Base-by-base conservation (phyloP, 2,113 vertebrate species). In the Gambusia affinis region DNA sequence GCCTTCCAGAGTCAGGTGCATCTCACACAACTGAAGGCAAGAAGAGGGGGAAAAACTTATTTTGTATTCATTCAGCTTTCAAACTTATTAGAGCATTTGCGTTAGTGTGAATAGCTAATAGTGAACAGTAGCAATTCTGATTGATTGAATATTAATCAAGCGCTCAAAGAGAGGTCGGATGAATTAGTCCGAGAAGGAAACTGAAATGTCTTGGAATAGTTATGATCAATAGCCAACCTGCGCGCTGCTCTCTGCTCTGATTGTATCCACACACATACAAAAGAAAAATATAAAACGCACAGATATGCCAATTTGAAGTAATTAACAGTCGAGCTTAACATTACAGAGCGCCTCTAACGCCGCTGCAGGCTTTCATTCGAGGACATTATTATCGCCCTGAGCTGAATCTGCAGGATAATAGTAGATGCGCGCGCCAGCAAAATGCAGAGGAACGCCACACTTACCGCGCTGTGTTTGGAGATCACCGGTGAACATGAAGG, bases 401-500 rank as follows among this genome's bases (percentile, higher is more conserved):
- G 83, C 75, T 29, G 44, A 60, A 82, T 68, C 69, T 72, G 68
- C 72, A 79, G 51, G 27, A 81, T 71, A 29, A 47, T 0, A 29
- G 15, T n/a, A 71, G 67, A 39, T 70, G 82, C 70, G 84, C 83
- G 72, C 73, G 12, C 22, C 61, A 70, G 19, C 30, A 74, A 33
- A 15, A 30, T 27, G 68, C 28, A 0, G 19, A 51, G 29, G 35
- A 67, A 76, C 81, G 64, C 81, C 65, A 62, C 75, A 88, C 93
- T 93, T 88, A 94, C 93, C 93, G 79, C 64, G 74, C 51, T n/a
- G 51, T 72, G 29, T 84, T 87, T 72, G 61, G 77, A 79, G 67
- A 78, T 22, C 30, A 66, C 62, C n/a, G 76, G 29, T 39, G 73
- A 35, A 15, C 37, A 28, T 33, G 64, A 70, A 65, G 64, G 37